Evolutionary conservation across 2,888 invertebrate genomes (phyloP).

Genomic region (Apamea crenata): DNA sequence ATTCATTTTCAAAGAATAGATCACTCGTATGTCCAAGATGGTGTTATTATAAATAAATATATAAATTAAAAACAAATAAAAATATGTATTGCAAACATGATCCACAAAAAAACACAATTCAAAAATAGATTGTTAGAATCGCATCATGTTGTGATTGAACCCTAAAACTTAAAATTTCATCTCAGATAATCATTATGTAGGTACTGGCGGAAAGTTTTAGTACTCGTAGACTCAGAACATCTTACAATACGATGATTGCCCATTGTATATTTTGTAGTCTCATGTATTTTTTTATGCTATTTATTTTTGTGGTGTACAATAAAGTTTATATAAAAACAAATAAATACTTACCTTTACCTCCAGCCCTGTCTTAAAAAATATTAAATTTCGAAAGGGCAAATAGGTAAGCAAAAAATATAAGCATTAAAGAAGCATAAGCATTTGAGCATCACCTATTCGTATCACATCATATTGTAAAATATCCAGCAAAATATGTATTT

Average conservation of each 20-base stretch:
- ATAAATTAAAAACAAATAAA: too few relatives aligned
- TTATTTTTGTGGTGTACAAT: too few relatives aligned
- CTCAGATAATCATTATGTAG: not conserved
- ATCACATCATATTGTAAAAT: not conserved
- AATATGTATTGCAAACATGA: too few relatives aligned
- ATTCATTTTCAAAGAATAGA: not conserved
- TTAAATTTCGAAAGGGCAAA: not conserved
- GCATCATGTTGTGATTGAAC: not conserved
- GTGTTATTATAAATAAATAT: too few relatives aligned
- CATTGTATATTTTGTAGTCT: too few relatives aligned
- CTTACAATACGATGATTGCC: not conserved
- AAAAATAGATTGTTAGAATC: too few relatives aligned
- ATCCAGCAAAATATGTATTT: not conserved
- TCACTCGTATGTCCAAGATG: not conserved
- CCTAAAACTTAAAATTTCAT: not conserved
- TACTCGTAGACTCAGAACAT: not conserved
- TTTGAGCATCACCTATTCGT: not conserved
- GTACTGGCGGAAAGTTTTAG: not conserved
- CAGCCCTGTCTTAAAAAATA: not conserved
- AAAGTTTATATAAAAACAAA: too few relatives aligned
- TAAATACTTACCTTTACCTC: too few relatives aligned
- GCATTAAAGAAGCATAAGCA: too few relatives aligned
- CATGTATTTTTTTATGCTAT: too few relatives aligned
- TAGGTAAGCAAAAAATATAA: too few relatives aligned
- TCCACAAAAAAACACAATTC: too few relatives aligned